Conservation (phyloP, 1,140 invertebrate genomes). For the Megathymus violae region DNA sequence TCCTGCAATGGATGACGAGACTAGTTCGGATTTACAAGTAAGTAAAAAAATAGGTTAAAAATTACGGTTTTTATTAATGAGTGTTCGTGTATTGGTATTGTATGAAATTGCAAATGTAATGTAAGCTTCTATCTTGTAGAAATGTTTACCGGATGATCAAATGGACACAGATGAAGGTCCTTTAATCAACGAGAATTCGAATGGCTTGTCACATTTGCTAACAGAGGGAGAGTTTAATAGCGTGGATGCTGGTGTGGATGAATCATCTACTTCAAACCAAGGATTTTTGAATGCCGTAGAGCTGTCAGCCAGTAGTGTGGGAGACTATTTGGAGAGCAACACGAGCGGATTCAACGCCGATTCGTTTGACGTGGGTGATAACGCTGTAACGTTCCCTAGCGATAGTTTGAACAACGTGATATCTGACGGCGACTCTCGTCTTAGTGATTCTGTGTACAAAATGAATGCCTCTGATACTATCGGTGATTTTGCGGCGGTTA, state of each 20-base stretch:
- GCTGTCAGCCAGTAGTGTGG: conserved; percentile 69
- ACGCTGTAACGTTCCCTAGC: conserved; percentile 70
- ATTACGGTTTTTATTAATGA: not conserved
- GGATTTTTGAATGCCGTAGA: conserved; percentile 76
- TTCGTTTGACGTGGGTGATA: conserved; percentile 76
- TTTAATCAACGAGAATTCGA: conserved; percentile 76
- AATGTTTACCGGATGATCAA: conserved; percentile 62
- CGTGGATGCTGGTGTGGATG: conserved; percentile 70
- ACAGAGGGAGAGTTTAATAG: conserved; percentile 75
- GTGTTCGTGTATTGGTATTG: too few relatives aligned
- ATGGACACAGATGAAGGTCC: conserved; percentile 78
- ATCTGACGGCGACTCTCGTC: conserved; percentile 68
- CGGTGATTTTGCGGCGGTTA: conserved; percentile 56
- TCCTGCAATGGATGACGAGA: conserved; percentile 67
- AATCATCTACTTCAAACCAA: conserved; percentile 75
- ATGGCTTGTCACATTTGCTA: conserved; percentile 71
- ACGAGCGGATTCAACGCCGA: conserved; percentile 65
- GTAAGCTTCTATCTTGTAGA: conserved; percentile 49
- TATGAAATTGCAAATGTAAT: not conserved
- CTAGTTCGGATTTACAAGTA: conserved; percentile 72
- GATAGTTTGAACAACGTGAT: conserved; percentile 68
- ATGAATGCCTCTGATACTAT: conserved; percentile 55
- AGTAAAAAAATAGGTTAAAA: conserved; percentile 53
- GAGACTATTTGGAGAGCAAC: conserved; percentile 73
- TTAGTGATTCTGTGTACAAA: conserved; percentile 61